phyloP scores from a whole-genome alignment of 2,888 invertebrate species.

The Dryobota labecula region DNA sequence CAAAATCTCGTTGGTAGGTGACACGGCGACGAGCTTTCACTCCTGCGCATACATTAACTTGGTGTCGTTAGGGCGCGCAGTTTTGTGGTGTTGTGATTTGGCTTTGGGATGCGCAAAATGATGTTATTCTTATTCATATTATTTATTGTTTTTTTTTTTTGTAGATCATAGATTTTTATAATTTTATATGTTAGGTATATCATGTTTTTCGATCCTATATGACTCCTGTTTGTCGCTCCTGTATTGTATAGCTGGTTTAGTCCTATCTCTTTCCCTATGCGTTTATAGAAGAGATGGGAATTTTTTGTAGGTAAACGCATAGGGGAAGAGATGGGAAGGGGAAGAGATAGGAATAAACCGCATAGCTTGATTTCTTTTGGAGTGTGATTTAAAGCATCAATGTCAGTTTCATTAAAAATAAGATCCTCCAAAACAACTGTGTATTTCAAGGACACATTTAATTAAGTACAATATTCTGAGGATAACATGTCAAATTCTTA shows the following conservation, averaged over 20 bases:
- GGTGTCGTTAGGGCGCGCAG: conserved; percentile 38
- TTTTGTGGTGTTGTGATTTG: neutral
- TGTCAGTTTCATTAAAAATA: neutral
- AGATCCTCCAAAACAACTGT: neutral
- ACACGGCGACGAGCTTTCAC: conserved; percentile 57
- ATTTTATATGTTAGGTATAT: neutral
- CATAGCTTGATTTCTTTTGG: neutral
- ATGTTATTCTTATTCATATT: neutral
- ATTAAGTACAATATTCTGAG: neutral
- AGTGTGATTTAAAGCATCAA: neutral
- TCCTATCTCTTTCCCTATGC: too few relatives aligned
- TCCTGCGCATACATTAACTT: conserved; percentile 43
- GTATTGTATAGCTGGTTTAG: too few relatives aligned
- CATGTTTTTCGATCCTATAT: neutral
- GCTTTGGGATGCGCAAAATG: neutral
- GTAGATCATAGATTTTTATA: neutral
- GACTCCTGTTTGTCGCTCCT: too few relatives aligned
- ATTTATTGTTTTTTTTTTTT: neutral
- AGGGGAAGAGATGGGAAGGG: too few relatives aligned
- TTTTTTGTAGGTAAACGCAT: too few relatives aligned
- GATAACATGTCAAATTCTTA: neutral
- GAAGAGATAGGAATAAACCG: too few relatives aligned
- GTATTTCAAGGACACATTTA: neutral
- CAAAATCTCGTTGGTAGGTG: conserved; percentile 57
- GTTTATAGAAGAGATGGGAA: too few relatives aligned